phyloP scores from a whole-genome alignment of 2,797 vertebrate species.

The Enteromius viviparus region DNA sequence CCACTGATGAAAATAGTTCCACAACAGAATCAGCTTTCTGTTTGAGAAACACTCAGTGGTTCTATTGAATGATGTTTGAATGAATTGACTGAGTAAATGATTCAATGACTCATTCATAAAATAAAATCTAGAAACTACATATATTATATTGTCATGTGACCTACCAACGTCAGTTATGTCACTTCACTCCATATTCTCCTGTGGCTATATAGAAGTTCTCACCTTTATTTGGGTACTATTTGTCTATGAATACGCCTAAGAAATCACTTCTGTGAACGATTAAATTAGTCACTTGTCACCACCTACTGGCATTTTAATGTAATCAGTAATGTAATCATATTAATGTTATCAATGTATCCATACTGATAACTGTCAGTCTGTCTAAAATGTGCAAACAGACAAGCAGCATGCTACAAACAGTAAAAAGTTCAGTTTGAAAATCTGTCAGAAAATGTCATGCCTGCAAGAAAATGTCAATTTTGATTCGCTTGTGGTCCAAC shows the following conservation, averaged over 20 bases:
- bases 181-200: background rate
- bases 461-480: constrained; percentile 1
- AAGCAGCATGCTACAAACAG: background rate
- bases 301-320: background rate
- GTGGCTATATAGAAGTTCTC: background rate
- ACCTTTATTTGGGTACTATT: background rate
- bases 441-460: constrained; percentile 1
- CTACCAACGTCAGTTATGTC: background rate
- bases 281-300: background rate
- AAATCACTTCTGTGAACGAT: background rate
- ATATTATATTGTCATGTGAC: background rate
- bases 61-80: background rate
- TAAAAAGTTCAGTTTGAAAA: background rate
- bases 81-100: background rate
- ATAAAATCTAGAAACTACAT: background rate
- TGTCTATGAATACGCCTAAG: background rate
- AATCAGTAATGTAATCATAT: too few species aligned
- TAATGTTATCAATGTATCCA: too few species aligned
- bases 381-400: background rate
- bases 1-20: background rate
- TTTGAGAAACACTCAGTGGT: background rate
- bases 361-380: background rate
- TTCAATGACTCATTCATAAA: background rate
- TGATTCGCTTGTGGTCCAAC: constrained; percentile 18
- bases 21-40: background rate